Evolutionary conservation across 2,888 invertebrate species (phyloP), one percentile per base, ranked within the genome.

Genomic region (Caenorhabditis imperialis): DNA sequence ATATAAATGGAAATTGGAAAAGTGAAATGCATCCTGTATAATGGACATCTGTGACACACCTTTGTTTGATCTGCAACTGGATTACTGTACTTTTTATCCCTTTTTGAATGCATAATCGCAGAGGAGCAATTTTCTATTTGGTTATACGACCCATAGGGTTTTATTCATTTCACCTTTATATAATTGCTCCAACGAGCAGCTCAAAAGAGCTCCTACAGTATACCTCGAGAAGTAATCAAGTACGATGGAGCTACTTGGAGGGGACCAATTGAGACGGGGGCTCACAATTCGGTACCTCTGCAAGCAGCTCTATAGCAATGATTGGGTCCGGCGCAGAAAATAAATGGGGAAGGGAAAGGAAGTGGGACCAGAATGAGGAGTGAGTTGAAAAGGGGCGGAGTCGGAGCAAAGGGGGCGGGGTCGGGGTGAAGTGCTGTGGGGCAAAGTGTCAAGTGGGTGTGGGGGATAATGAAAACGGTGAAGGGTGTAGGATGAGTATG

Each of bases 211-310:
- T n/a, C n/a, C n/a, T n/a, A n/a, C n/a, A n/a, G n/a, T n/a, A n/a
- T n/a, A n/a, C n/a, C n/a, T n/a, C n/a, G n/a, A 47, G 8, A 37
- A 42, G n/a, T 14, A 27, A n/a, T 40, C 62, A 37, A 30, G 27
- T 48, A 51, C 51, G 38, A 69, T 67, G 55, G 74, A 67, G 70
- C 70, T 75, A 54, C 65, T 75, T 75, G 75, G 70, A 75, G 75
- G 75, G 75, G 75, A 75, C 75, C 75, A 75, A 75, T 75, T 75
- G 75, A 70, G 67, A 51, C 67, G 37, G 27, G 16, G 12, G 44
- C 55, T 54, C 51, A 75, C 75, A 74, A 74, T 74, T 67, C 61
- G 74, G 74, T 69, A 50, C 67, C 62, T 57, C n/a, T 74, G 74
- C 74, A 74, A 74, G 44, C 57, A 74, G 74, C 74, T 54, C 73